Evolutionary conservation across 2,113 vertebrate genomes (phyloP).

Genomic region (Chionodraco myersi): DNA sequence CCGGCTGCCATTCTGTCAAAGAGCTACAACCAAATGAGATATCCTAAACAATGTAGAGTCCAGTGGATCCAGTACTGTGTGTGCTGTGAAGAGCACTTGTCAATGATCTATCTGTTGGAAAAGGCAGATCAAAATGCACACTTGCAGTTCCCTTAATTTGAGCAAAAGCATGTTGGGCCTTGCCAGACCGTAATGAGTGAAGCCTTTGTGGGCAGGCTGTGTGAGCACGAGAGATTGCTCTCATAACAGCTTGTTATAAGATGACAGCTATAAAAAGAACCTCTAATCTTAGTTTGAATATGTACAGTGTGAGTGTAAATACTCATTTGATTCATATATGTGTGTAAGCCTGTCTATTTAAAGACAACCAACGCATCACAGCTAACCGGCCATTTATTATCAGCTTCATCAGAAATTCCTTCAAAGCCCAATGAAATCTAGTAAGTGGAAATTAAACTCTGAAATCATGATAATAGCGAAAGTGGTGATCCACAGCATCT

Average conservation of each 20-base stretch:
- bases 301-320: not conserved
- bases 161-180: not conserved
- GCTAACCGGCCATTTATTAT: slow-evolving; percentile 17
- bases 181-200: slow-evolving; percentile 18
- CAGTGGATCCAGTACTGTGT: not conserved
- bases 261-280: not conserved
- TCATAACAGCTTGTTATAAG: slow-evolving; percentile 5
- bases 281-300: not conserved
- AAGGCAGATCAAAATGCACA: not conserved
- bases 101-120: not conserved
- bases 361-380: slow-evolving; percentile 1
- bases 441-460: slow-evolving; percentile 47
- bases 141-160: not conserved
- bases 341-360: not conserved
- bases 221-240: slow-evolving; percentile 11
- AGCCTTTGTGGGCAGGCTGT: not conserved
- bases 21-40: not conserved
- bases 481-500: slow-evolving; percentile 12
- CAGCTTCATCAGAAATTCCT: slow-evolving; percentile 62
- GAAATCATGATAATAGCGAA: slow-evolving; percentile 27
- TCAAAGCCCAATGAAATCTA: slow-evolving; percentile 65
- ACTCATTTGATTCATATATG: not conserved
- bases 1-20: not conserved
- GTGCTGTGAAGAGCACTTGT: not conserved
- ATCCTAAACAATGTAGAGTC: not conserved